Percentiles rank a stretch among this genome's conserved stretches.
These are phyloP conservation scores for Lampropteryx suffumata DNA, from an alignment of 2,888 invertebrate genomes.

Conservation along the genomic window DNA sequence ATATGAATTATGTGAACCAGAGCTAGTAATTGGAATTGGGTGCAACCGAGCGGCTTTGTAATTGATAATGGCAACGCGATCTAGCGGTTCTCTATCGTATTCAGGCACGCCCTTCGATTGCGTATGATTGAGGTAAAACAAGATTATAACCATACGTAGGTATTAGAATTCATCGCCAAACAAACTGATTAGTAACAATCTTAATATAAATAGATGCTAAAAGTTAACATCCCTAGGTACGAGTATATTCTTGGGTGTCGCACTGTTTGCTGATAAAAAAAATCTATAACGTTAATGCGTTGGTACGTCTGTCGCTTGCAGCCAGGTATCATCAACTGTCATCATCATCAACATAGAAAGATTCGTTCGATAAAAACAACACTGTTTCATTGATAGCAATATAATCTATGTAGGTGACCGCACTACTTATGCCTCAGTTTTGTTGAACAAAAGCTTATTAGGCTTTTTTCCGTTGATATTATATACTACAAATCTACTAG, in stretches of 20 bases:
- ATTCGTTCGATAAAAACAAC: slow-evolving; percentile 22
- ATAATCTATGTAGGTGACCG: too few species aligned
- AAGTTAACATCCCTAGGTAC: too few species aligned
- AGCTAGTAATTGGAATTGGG: slow-evolving; percentile 68
- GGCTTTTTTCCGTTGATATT: too few species aligned
- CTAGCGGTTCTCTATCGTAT: slow-evolving; percentile 72
- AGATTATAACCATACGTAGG: background rate
- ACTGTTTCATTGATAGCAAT: slow-evolving; percentile 33
- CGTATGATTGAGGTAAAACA: slow-evolving; percentile 5
- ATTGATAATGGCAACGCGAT: slow-evolving; percentile 72
- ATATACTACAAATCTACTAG: slow-evolving; percentile 42
- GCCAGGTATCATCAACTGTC: slow-evolving; percentile 20
- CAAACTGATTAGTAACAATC: too few species aligned
- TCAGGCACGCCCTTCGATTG: slow-evolving; percentile 57
- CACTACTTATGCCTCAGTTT: too few species aligned
- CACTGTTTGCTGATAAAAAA: too few species aligned
- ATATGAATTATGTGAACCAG: slow-evolving; percentile 75
- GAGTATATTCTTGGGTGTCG: too few species aligned
- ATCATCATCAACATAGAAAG: slow-evolving; percentile 6
- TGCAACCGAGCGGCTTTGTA: slow-evolving; percentile 74
- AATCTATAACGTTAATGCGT: slow-evolving; percentile 8
- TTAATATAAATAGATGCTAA: too few species aligned
- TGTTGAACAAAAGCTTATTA: too few species aligned
- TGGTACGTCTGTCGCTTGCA: slow-evolving; percentile 4
- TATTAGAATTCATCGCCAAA: background rate